Percentiles rank a stretch among this genome's conserved stretches.
Evolutionary conservation across 2,888 invertebrate genomes (phyloP).

Genomic region (Stegophylla sp.): DNA sequence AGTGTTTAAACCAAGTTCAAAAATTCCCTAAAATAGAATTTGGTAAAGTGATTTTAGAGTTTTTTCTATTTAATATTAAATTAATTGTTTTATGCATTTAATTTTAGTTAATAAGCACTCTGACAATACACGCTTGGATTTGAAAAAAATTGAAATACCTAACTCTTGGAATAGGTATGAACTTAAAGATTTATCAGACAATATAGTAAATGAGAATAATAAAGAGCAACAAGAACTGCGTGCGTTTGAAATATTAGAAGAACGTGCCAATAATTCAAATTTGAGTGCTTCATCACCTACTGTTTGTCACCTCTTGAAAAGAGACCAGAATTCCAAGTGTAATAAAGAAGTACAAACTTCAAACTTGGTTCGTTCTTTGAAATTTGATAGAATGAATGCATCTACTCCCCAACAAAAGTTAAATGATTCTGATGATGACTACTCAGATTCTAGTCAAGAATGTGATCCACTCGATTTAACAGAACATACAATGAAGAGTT

Average conservation of each 20-base stretch:
- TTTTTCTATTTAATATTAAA: neutral
- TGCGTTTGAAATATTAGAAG: slow-evolving; percentile 80
- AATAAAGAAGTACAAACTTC: slow-evolving; percentile 34
- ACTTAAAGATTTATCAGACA: slow-evolving; percentile 15
- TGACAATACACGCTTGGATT: slow-evolving; percentile 33
- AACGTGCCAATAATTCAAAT: slow-evolving; percentile 74
- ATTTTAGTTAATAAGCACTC: slow-evolving; percentile 29
- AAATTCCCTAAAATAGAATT: slow-evolving; percentile 22
- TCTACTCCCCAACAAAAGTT: slow-evolving; percentile 38
- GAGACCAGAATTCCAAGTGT: slow-evolving; percentile 60
- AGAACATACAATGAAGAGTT: neutral
- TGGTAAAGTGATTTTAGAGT: slow-evolving; percentile 25
- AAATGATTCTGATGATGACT: slow-evolving; percentile 31
- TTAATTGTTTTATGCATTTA: slow-evolving; percentile 9
- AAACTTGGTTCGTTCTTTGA: slow-evolving; percentile 41
- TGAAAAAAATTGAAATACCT: slow-evolving; percentile 38
- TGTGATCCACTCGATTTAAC: slow-evolving; percentile 42
- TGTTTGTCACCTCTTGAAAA: slow-evolving; percentile 68
- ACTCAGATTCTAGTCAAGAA: slow-evolving; percentile 47
- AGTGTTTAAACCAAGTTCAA: slow-evolving; percentile 35
- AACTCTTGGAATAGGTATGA: slow-evolving; percentile 48
- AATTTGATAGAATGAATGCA: slow-evolving; percentile 43
- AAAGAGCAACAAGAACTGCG: slow-evolving; percentile 73
- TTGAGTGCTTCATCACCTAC: slow-evolving; percentile 76
- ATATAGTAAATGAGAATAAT: slow-evolving; percentile 62